Evolutionary conservation across 1,140 invertebrate species (phyloP).

Genomic region (Calephelis nemesis): DNA sequence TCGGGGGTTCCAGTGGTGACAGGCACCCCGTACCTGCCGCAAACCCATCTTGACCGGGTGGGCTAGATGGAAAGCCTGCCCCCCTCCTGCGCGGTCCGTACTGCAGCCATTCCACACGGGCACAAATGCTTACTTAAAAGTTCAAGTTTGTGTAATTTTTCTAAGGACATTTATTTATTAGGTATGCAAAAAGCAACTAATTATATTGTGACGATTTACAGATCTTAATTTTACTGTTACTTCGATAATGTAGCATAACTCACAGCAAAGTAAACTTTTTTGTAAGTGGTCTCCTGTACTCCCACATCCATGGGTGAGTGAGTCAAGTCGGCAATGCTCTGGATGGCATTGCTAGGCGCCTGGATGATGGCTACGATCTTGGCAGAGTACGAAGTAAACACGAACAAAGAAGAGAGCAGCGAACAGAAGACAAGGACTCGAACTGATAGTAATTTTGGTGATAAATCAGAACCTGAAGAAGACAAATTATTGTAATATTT

Average conservation of each 20-base stretch:
- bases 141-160: no score
- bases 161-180: no score
- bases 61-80: no score
- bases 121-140: no score
- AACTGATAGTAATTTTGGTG: conserved; percentile 67
- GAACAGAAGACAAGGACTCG: conserved; percentile 78
- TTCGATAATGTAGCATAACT: conserved; percentile 24
- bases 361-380: conserved; percentile 82
- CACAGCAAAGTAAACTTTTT: conserved; percentile 79
- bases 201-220: no score
- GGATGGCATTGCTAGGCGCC: conserved; percentile 78
- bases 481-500: background rate
- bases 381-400: conserved; percentile 82
- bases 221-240: background rate
- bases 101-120: no score
- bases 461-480: conserved; percentile 65
- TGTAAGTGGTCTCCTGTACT: conserved; percentile 80
- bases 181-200: no score
- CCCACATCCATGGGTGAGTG: conserved; percentile 78
- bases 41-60: no score
- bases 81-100: no score
- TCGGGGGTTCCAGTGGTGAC: no score
- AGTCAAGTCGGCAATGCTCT: conserved; percentile 76
- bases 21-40: no score
- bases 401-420: conserved; percentile 77